Evolutionary conservation across 2,888 invertebrate species (phyloP), one percentile per base, ranked within the genome.

Genomic region (Junonia oenone): DNA sequence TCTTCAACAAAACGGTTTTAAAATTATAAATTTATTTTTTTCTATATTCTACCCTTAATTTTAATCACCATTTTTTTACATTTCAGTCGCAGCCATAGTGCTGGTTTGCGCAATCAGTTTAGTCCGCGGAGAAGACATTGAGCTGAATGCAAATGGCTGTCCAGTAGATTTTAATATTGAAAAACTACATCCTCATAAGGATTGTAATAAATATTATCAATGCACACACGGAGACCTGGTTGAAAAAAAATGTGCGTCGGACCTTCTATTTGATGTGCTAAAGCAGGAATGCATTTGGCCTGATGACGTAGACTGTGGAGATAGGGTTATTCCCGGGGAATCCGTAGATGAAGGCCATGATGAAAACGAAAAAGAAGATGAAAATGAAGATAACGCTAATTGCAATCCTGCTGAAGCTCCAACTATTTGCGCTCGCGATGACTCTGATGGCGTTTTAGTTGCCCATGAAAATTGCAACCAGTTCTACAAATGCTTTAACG

Each of bases 101-200:
- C 62, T 81, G 66, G 71, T 81, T 59, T 78, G 79, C 76, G 78
- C 75, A 64, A 57, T 74, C 53, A 64, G 75, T 64, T 62, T 78
- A 56, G 71, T 68, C 56, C 66, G 66, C 6, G 72, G 71, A 57
- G 57, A 65, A 56, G 64, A 66, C 48, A 62, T 68, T 26, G 64
- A 68, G 14, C 59, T 65, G 27, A 69, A 69, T 29, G 54, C 56
- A 13, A 65, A 68, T 51, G 67, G 66, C 22, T 69, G 69, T 43
- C 69, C 70, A 1, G 50, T 57, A 55, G 66, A 71, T 29, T 59
- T 59, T 19, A 45, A 35, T 6, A 52, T 66, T 14, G 69, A 71
- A 55, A 62, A 62, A 45, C 60, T 72, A n/a, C 61, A 68, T 6
- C 64, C 72, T 8, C 76, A 77, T 40, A 63, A 67, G 46, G 53